phyloP scores from a whole-genome alignment of 2,797 vertebrate genomes.

The Acomys russatus region DNA sequence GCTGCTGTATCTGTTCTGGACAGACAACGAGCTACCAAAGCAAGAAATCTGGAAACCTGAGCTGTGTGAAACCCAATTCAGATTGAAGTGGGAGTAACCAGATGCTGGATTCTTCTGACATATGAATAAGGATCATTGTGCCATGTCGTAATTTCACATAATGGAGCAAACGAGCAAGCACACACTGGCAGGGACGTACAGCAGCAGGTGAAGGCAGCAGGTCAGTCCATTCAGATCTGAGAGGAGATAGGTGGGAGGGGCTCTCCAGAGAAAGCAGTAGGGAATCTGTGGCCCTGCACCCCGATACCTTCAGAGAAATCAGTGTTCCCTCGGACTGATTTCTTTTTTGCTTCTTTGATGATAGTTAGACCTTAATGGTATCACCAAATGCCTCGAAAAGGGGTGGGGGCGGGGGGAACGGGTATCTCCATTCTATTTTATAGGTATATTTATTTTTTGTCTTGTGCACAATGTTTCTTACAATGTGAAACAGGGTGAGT shows the following conservation, averaged over 20 bases:
- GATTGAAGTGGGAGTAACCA: not conserved
- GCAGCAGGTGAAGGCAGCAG: not conserved
- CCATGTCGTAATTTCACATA: not conserved
- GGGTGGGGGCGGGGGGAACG: no score
- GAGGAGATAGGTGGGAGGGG: not conserved
- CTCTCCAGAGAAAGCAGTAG: not conserved
- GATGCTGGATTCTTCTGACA: not conserved
- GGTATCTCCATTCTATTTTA: not conserved
- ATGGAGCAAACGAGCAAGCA: not conserved
- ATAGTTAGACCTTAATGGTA: not conserved
- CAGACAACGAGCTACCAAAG: conserved; percentile 26
- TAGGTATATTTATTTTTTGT: not conserved
- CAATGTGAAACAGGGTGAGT: not conserved
- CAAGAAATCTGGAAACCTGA: conserved; percentile 57
- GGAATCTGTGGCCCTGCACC: not conserved
- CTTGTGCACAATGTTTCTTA: not conserved
- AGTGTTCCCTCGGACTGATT: not conserved
- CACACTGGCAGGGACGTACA: not conserved
- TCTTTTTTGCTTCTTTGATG: not conserved
- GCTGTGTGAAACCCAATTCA: not conserved
- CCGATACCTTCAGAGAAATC: not conserved
- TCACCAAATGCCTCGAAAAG: conserved; percentile 5
- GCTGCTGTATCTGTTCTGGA: not conserved
- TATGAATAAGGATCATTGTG: conserved; percentile 32
- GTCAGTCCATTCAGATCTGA: not conserved